Evolutionary conservation across 2,888 invertebrate genomes (phyloP).

Genomic region (Torymus aiolomorphi): DNA sequence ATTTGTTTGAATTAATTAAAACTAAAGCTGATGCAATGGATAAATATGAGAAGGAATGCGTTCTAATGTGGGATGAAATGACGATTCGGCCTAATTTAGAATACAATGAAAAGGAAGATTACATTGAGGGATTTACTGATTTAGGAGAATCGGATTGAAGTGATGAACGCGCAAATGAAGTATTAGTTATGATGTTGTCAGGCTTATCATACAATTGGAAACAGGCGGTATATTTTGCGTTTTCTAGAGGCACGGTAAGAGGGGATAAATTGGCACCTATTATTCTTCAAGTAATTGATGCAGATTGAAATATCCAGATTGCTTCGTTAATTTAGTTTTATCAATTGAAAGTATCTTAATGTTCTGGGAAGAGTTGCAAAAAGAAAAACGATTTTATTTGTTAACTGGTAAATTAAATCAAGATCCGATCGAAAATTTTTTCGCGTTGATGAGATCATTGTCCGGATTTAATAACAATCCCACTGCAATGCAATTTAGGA

Average conservation of each 20-base stretch:
- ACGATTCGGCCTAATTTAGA: neutral
- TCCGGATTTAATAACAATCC: too few species aligned
- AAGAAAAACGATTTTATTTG: too few species aligned
- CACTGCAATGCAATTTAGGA: too few species aligned
- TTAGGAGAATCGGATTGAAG: neutral
- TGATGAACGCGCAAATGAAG: neutral
- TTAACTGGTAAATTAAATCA: too few species aligned
- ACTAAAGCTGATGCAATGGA: neutral
- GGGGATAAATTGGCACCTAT: neutral
- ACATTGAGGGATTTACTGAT: constrained; percentile 1
- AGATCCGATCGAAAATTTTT: too few species aligned
- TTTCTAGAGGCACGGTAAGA: neutral
- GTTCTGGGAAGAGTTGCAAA: too few species aligned
- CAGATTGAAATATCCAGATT: neutral
- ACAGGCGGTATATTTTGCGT: too few species aligned
- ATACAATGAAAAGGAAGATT: constrained; percentile 9
- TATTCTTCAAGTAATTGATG: neutral
- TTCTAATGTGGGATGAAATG: too few species aligned
- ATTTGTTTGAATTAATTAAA: neutral
- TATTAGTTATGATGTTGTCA: neutral
- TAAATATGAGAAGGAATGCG: neutral
- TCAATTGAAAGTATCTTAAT: too few species aligned
- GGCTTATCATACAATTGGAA: constrained; percentile 13
- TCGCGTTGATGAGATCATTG: too few species aligned
- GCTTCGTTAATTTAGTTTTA: too few species aligned